phyloP scores from a whole-genome alignment of 2,113 vertebrate genomes.

The Myrmecobius fasciatus region DNA sequence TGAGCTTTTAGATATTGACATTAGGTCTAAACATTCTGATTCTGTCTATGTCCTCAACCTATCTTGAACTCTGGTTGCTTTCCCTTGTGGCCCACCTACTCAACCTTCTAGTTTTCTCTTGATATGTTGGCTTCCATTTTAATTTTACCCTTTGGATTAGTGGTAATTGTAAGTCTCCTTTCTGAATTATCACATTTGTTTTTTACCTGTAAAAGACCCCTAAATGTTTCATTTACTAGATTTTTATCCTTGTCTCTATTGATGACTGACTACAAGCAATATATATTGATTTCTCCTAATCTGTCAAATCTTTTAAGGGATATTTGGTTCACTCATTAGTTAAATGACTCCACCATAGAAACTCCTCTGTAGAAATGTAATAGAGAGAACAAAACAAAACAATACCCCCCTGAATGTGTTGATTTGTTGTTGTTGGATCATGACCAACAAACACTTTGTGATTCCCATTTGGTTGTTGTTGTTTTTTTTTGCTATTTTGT shows the following conservation, averaged over 20 bases:
- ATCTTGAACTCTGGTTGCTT: neutral
- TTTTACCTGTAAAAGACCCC: neutral
- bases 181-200: neutral
- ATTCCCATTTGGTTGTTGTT: too few species aligned
- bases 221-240: neutral
- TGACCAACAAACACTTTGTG: too few species aligned
- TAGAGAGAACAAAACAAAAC: neutral
- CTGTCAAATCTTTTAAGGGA: neutral
- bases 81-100: neutral
- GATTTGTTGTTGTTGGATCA: too few species aligned
- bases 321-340: neutral
- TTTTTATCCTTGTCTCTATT: neutral
- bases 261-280: neutral
- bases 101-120: neutral
- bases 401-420: neutral
- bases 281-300: neutral
- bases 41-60: neutral
- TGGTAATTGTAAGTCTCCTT: neutral
- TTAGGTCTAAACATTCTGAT: neutral
- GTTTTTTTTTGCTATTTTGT: too few species aligned
- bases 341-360: neutral
- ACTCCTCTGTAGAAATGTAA: neutral
- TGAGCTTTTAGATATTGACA: neutral
- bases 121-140: neutral
- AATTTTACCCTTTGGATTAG: neutral